Base-by-base conservation (phyloP, 2,797 vertebrate genomes). In the Saxicola maurus region DNA sequence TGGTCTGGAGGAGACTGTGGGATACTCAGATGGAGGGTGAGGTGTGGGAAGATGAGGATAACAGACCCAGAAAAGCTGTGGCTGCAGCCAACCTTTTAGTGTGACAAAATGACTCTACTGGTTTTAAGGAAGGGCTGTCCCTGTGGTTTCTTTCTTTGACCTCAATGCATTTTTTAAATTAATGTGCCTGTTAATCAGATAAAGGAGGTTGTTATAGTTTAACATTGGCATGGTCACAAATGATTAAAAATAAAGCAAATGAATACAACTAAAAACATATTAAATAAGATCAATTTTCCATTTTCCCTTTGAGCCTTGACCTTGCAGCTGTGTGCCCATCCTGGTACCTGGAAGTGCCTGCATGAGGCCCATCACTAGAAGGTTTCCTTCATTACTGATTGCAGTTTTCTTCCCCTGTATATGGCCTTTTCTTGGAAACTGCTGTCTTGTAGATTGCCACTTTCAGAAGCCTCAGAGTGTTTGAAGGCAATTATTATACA, bases 11-110 rank as follows among this genome's bases (percentile, higher is more conserved):
- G 51, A 62, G 43, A 9, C 3, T 8, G 13, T 5, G 7, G 48
- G 11, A 12, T 24, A 4, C 23, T 43, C 0, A 0, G 52, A 4
- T 7, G 18, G 18, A 57, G 40, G 21, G 5, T 5, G 3, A 80
- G 12, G 17, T 23, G 7, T 6, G n/a, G 37, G 37, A 7, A 13
- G 7, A 23, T 1, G 1, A 13, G 13, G 35, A 2, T 15, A 45
- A 74, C 7, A 38, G 18, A 33, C n/a, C 15, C 10, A 7, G 15
- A 69, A 65, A 60, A 76, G 31, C 21, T 79, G 25, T 31, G 27
- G 7, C 38, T 55, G 53, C 20, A 67, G 25, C n/a, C 60, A 75
- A 42, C 27, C 17, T 56, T 52, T 60, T 31, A 35, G 15, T 19
- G 11, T 42, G 37, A 65, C 46, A 74, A 45, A 84, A 38, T 51